Base-by-base conservation (phyloP, 1,140 invertebrate species). In the Thaumetopoea pityocampa region DNA sequence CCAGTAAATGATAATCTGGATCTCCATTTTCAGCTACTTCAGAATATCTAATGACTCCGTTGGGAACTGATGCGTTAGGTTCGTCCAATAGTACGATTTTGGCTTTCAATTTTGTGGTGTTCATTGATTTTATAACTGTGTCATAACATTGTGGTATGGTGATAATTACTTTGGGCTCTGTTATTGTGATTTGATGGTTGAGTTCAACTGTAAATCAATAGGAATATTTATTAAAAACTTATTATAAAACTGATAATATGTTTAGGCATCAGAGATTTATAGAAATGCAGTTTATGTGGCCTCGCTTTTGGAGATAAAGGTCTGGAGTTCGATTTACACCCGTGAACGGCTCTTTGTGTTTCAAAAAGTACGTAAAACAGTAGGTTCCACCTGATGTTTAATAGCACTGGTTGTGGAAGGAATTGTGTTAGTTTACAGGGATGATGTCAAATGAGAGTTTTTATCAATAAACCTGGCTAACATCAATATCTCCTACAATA, bases 161-260 rank as follows among this genome's bases (percentile, higher is more conserved):
- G 5, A 94, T 85, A 3, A 94, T 67, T 4, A 87, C 81, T 64
- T 89, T 91, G 2, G 88, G 86, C 2, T 86, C 80, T 0, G 88
- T 88, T 41, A 88, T 85, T n/a, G 69, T 55, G 6, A 93, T 50
- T 71, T 94, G 93, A 22, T 88, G 88, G 1, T 68, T 58, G 10
- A 95, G 88, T 87, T 95, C 93, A 40, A 89, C 93, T 93, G 64
- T 17, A 87, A 85, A 47, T 36, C 40, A 46, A 50, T 33, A 58
- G 28, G 29, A 34, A 52, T 4, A 34, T 14, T 7, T 2, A 14
- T 12, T 33, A 3, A 33, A 19, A n/a, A 29, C 1, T 8, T 6
- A n/a, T 6, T 2, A 14, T 32, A 18, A 18, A n/a, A 8, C 6
- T 15, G 11, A 12, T 12, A 12, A 12, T n/a, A 5, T 12, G 7